Evolutionary conservation across 2,113 vertebrate species (phyloP), one percentile per base, ranked within the genome.

Genomic region (Rhinogobius similis): DNA sequence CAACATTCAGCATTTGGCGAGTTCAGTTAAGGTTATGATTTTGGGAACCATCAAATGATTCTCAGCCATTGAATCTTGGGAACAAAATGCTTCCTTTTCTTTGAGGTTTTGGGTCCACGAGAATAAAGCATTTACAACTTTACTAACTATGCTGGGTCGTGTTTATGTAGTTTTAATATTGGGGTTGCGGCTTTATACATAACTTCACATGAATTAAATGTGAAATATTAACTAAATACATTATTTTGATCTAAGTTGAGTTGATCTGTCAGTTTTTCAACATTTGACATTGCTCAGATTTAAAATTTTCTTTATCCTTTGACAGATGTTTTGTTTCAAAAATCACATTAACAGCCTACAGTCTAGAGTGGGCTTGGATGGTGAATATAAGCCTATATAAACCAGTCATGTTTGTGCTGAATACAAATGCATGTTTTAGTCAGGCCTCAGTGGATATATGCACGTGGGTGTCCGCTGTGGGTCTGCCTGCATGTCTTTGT

Each of bases 401-500:
- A 44, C 10, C 21, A n/a, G 16, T 43, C 59, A 11, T 11, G 9
- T 24, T n/a, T 63, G 48, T 46, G 48, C 10, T 61, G 62, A 76
- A 38, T 61, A 59, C n/a, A 59, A 13, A 68, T 36, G 18, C 21
- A 63, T 44, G 7, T 26, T 67, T 61, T n/a, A 13, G 65, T 68
- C 27, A 64, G n/a, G 36, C 48, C 50, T 66, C 38, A 48, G 36
- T 16, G 29, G 59, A n/a, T 62, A 29, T 72, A 38, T 67, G 53
- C 65, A 50, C 50, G 71, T 62, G 39, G 27, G 58, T 46, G 44
- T 41, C 56, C 26, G 23, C 3, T 70, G 55, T 70, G 67, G 36
- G 43, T 77, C 27, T 77, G 14, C 61, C 58, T 65, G 70, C n/a
- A 65, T 62, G 52, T 77, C 26, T 64, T 66, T 66, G 41, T 55